A percentile compares a stretch with the other conserved stretches of the same genome.
Evolutionary conservation across 2,888 invertebrate genomes (phyloP).

Genomic region (Cinara cedri): DNA sequence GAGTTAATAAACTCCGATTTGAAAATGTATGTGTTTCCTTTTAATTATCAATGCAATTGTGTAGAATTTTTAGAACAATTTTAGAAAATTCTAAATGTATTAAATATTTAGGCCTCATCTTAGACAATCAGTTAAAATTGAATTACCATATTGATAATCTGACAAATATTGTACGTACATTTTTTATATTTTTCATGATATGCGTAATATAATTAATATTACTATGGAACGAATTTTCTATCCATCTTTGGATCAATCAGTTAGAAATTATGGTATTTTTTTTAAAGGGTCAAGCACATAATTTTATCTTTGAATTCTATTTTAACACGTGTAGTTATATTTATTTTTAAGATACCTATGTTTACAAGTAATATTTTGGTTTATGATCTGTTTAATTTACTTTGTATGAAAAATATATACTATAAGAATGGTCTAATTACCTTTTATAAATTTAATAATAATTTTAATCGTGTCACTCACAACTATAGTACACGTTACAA

Average conservation of each 20-base stretch:
- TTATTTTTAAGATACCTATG: too few species aligned
- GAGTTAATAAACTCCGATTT: too few species aligned
- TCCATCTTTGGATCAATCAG: neutral
- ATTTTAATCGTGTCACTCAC: neutral
- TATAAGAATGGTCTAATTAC: neutral
- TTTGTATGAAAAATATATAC: neutral
- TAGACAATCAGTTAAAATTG: too few species aligned
- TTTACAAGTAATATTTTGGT: neutral
- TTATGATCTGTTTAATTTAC: neutral
- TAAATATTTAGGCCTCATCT: too few species aligned
- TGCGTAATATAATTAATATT: neutral
- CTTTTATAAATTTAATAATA: neutral
- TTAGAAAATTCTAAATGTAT: too few species aligned
- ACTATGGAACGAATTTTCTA: neutral
- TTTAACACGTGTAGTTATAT: neutral
- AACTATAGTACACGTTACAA: neutral
- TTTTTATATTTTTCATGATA: neutral
- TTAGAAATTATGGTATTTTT: neutral
- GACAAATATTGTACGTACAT: neutral
- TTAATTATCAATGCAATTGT: too few species aligned
- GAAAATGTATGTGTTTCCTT: too few species aligned
- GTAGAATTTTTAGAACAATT: too few species aligned
- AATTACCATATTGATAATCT: neutral
- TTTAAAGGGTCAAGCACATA: neutral
- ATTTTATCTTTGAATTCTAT: neutral